These are phyloP conservation scores for Stichodactyla helianthus DNA, from an alignment of 64 coral and sea anemone species.

Conservation along the genomic window DNA sequence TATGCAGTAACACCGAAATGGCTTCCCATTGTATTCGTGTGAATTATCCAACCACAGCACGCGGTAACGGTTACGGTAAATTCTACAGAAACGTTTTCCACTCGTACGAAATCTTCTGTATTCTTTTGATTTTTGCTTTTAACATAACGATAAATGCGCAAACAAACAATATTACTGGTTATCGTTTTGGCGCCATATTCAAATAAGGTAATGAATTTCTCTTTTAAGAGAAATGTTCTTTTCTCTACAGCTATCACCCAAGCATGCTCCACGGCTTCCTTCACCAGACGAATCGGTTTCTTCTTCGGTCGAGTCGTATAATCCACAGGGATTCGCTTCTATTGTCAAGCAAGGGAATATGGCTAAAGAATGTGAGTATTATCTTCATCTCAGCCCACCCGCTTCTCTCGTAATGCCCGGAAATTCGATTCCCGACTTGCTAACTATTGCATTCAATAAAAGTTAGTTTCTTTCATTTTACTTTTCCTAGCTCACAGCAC, in stretches of 20 bases:
- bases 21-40: no score
- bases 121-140: no score
- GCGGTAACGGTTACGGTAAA: no score
- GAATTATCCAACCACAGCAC: no score
- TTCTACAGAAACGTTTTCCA: no score
- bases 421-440: not conserved
- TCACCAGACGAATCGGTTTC: conserved; percentile 56
- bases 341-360: conserved; percentile 57
- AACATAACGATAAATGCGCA: no score
- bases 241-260: conserved; percentile 29
- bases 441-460: not conserved
- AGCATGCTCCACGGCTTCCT: conserved; percentile 17
- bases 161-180: no score
- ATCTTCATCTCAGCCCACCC: not conserved
- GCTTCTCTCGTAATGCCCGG: no score
- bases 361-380: conserved; percentile 61
- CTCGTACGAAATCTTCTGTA: no score
- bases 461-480: not conserved
- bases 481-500: conserved; percentile 37
- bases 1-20: no score
- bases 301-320: conserved; percentile 60
- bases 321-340: conserved; percentile 56
- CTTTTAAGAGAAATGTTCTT: not conserved
- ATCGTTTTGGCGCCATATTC: no score
- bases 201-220: not conserved